phyloP scores from a whole-genome alignment of 35 echinoderm and acorn worm genomes.

The Acanthaster planci region DNA sequence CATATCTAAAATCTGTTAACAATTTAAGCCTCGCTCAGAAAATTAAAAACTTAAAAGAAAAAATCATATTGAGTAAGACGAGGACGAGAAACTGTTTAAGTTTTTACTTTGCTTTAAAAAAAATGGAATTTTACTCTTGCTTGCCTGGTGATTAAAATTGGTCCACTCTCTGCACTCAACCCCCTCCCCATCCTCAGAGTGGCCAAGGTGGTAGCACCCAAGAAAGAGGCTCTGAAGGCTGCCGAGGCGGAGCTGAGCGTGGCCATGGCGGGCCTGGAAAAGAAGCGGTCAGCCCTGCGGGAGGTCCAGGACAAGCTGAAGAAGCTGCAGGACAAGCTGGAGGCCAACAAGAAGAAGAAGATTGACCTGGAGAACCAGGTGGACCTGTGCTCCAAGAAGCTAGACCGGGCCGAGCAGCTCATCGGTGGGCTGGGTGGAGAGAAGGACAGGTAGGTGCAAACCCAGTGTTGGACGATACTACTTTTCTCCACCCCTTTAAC shows the following conservation, averaged over 20 bases:
- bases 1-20: too few relatives aligned
- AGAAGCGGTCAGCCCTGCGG: constrained; percentile 83
- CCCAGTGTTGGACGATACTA: too few relatives aligned
- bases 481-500: too few relatives aligned
- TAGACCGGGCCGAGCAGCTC: constrained; percentile 95
- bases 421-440: constrained; percentile 96
- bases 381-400: constrained; percentile 96
- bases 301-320: constrained; percentile 99
- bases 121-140: too few relatives aligned
- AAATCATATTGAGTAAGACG: too few relatives aligned
- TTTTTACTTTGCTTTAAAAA: too few relatives aligned
- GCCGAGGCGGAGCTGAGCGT: constrained; percentile 85
- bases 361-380: constrained; percentile 94
- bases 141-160: too few relatives aligned
- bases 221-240: constrained; percentile 73
- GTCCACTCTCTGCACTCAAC: too few relatives aligned
- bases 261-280: constrained; percentile 85
- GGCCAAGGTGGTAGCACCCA: constrained; percentile 95
- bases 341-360: constrained; percentile 99
- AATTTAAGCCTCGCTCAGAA: too few relatives aligned
- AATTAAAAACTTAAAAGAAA: too few relatives aligned
- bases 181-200: constrained; percentile 51
- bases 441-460: constrained; percentile 91
- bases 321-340: constrained; percentile 90
- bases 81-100: too few relatives aligned